Evolutionary conservation across 2,888 invertebrate genomes (phyloP).

Genomic region (Neria commutata): DNA sequence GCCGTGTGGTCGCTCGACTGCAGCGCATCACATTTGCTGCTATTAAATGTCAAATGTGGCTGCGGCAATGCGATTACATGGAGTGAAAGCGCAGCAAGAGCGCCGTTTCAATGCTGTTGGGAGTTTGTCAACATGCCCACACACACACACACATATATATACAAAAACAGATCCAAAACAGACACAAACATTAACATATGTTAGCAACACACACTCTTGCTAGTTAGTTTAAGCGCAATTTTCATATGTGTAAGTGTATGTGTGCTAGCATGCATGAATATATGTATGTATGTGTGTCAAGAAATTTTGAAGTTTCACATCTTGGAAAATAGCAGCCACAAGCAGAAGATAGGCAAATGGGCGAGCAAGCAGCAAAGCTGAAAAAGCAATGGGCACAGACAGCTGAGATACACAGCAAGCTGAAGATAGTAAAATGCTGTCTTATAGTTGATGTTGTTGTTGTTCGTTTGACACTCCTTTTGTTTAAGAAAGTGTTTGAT

Average conservation of each 20-base stretch:
- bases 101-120: neutral
- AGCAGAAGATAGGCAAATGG: too few species aligned
- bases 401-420: neutral
- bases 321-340: too few species aligned
- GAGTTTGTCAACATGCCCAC: slow-evolving; percentile 21
- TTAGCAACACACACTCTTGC: too few species aligned
- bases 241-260: slow-evolving; percentile 12
- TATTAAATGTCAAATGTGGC: neutral
- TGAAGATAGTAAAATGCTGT: too few species aligned
- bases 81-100: slow-evolving; percentile 31
- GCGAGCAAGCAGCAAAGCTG: neutral
- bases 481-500: neutral
- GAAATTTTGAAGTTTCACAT: neutral
- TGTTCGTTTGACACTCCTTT: neutral
- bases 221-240: too few species aligned
- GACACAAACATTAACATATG: too few species aligned
- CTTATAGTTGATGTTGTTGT: too few species aligned
- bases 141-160: neutral
- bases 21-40: neutral
- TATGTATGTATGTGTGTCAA: neutral
- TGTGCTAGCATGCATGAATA: slow-evolving; percentile 11
- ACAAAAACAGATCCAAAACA: too few species aligned
- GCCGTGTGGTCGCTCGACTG: neutral
- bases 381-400: neutral
- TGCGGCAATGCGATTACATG: slow-evolving; percentile 17